Evolutionary conservation across 2,797 vertebrate genomes (phyloP), one percentile per base, ranked within the genome.

Genomic region (Sciaenops ocellatus): DNA sequence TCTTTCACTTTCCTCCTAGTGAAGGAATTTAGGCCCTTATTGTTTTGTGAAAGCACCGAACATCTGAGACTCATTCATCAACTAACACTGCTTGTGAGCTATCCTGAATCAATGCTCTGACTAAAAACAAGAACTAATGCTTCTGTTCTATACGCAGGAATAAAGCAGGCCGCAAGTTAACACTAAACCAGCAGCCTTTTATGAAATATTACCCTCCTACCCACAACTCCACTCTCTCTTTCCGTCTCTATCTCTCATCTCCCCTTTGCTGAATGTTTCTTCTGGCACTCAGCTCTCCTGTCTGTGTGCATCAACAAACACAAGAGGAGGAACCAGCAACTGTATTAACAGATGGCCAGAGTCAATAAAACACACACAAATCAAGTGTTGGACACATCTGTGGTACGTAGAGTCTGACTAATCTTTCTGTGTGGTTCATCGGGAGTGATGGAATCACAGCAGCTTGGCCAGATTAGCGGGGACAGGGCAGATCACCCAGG

Each of bases 331-430:
- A 95, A 92, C 90, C 87, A 91, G 94, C 93, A 95, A 95, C 95
- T 95, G 95, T 95, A 96, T 96, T 96, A 96, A 96, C 95, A 96
- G 95, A 96, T 96, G 95, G 95, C 90, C 92, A 93, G 92, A 95
- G 95, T 96, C 95, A 96, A 96, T 96, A 95, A 95, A 95, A 93
- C 91, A 94, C 91, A 90, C 94, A 94, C 93, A 95, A 94, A 95
- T 95, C 93, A 94, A 89, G 91, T 82, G 77, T 73, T 82, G 86
- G 92, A 95, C 93, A 94, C 95, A 95, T 95, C 95, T 96, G 95
- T 88, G 94, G 87, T 73, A 86, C 71, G 78, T 41, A 77, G 90
- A 90, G 91, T 86, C 80, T n/a, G 85, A 92, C 93, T 94, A 93
- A 94, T 95, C 93, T 93, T 90, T 90, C 89, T 92, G 91, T 90